Conservation (phyloP, 2,113 vertebrate genomes). For the Chaetodon auriga region DNA sequence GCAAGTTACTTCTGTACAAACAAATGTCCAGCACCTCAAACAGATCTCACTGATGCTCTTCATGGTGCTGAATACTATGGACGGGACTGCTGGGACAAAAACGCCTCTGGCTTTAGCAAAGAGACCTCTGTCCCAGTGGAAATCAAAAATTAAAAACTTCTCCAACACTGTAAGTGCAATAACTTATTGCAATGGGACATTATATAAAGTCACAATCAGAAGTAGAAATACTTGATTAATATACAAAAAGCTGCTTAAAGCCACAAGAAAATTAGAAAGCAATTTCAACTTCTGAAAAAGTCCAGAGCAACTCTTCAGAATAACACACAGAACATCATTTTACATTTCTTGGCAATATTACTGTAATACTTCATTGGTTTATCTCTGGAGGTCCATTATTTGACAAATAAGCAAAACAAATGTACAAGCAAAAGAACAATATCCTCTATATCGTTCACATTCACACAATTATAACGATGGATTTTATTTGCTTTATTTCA, state of each 20-base stretch:
- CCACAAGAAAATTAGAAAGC: conserved; percentile 69
- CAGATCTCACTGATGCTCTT: conserved; percentile 51
- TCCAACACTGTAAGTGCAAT: conserved; percentile 86
- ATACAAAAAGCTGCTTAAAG: conserved; percentile 80
- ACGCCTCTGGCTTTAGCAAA: conserved; percentile 32
- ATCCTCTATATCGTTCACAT: conserved; percentile 71
- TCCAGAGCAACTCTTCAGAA: conserved; percentile 58
- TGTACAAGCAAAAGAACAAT: conserved; percentile 77
- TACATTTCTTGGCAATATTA: conserved; percentile 67
- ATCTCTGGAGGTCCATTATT: conserved; percentile 74
- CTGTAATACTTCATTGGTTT: conserved; percentile 77
- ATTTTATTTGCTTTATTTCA: conserved; percentile 79
- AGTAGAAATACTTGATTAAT: conserved; percentile 78
- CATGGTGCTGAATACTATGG: conserved; percentile 51
- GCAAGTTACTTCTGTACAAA: conserved; percentile 71
- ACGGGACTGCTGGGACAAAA: conserved; percentile 50
- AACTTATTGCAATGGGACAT: conserved; percentile 86
- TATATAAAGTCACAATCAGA: conserved; percentile 72
- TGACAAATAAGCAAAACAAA: conserved; percentile 75
- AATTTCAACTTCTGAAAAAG: conserved; percentile 64
- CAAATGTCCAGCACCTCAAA: conserved; percentile 58
- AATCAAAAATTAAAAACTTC: conserved; percentile 31
- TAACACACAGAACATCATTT: conserved; percentile 63
- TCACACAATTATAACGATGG: conserved; percentile 74
- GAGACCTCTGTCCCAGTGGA: conserved; percentile 38